Percentiles rank a stretch among this genome's conserved stretches.
Evolutionary conservation across 2,113 vertebrate species (phyloP).

Genomic region (Plestiodon gilberti): DNA sequence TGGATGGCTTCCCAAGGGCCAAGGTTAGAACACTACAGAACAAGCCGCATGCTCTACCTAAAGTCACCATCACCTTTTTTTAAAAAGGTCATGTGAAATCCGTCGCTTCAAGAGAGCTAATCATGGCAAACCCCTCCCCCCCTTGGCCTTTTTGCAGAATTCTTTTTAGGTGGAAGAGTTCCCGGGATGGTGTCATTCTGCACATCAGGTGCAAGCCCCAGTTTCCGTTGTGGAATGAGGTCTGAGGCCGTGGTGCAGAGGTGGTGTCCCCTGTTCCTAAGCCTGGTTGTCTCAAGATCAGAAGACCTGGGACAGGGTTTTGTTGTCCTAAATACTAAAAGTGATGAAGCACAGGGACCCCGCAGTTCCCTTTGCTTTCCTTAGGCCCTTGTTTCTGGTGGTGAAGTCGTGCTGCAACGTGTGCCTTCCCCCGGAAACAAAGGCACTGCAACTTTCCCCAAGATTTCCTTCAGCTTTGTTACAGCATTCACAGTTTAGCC

Average conservation of each 20-base stretch:
- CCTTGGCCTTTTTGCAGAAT: background rate
- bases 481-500: conserved; percentile 19
- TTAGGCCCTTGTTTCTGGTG: conserved; percentile 51
- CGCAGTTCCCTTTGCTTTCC: conserved; percentile 48
- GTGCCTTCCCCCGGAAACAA: conserved; percentile 53
- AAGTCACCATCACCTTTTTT: background rate
- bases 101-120: no score
- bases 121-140: background rate
- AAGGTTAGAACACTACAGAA: background rate
- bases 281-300: background rate
- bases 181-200: background rate
- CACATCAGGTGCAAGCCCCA: background rate
- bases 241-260: no score
- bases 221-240: background rate
- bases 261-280: background rate
- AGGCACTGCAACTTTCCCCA: conserved; percentile 62
- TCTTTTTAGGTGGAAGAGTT: background rate
- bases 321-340: background rate
- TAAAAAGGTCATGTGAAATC: background rate
- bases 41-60: background rate
- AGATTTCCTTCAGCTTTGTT: conserved; percentile 53
- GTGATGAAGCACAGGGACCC: background rate
- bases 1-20: background rate
- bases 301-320: conserved; percentile 24
- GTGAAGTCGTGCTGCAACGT: conserved; percentile 58